A percentile compares a stretch with the other conserved stretches of the same genome.
Evolutionary conservation across 2,113 vertebrate species (phyloP).

Genomic region (Formicarius rufipectus): DNA sequence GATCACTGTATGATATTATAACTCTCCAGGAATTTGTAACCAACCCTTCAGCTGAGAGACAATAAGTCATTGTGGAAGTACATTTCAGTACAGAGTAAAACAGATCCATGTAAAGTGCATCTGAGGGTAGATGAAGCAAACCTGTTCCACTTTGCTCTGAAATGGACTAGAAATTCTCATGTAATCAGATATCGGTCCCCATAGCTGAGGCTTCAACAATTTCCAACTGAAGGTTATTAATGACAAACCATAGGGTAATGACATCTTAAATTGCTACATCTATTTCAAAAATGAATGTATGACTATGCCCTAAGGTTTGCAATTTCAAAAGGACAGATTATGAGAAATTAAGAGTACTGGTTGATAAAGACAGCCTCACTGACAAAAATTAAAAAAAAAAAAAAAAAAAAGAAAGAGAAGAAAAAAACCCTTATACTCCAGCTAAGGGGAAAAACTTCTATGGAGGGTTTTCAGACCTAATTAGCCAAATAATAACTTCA

Average conservation of each 20-base stretch:
- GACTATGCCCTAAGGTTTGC: constrained; percentile 36
- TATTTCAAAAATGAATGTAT: constrained; percentile 33
- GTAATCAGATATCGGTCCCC: background rate
- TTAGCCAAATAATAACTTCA: constrained; percentile 22
- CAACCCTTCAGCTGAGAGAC: background rate
- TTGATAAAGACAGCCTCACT: constrained; percentile 15
- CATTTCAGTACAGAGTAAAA: background rate
- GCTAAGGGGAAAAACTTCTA: background rate
- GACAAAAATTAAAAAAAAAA: constrained; percentile 4
- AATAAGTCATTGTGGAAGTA: background rate
- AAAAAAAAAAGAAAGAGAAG: too few species aligned
- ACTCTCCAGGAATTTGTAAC: background rate
- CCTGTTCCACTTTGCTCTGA: background rate
- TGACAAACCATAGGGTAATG: constrained; percentile 25
- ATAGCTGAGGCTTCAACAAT: background rate
- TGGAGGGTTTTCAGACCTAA: background rate
- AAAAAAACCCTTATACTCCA: constrained; percentile 11
- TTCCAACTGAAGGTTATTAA: constrained; percentile 40
- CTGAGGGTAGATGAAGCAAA: background rate
- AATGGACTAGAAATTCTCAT: background rate
- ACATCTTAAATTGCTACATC: constrained; percentile 45
- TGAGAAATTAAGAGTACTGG: constrained; percentile 43
- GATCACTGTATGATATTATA: background rate
- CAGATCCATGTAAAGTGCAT: background rate
- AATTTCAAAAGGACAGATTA: constrained; percentile 51